Base-by-base conservation (phyloP, 2,113 vertebrate genomes). In the Chiloscyllium plagiosum region DNA sequence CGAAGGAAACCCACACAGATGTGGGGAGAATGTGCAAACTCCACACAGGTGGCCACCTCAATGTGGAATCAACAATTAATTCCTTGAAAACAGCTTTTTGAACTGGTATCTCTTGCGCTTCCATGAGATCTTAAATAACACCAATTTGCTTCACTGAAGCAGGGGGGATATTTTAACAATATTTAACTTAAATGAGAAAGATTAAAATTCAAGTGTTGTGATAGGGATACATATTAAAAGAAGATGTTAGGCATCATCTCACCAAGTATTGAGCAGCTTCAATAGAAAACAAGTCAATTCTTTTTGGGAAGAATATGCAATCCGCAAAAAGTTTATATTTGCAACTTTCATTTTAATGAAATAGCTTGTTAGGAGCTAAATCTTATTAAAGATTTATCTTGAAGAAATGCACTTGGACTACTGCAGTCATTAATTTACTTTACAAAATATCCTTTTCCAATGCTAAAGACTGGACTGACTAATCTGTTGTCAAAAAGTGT, bases 301-400 rank as follows among this genome's bases (percentile, higher is more conserved):
- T 72, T 70, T 95, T 95, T 50, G 33, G 68, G 93, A 95, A 95
- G 50, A 92, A 47, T 17, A 95, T 95, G 93, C 72, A 95, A 72
- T 72, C 93, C 52, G 68, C 68, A 19, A 68, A 52, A 95, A 95
- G 93, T 70, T 72, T 95, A 69, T 72, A 95, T 72, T 95, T 69
- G 72, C 66, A 95, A 72, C 66, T 52, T 95, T 69, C 68, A 95
- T 95, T 95, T 95, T 95, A 47, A 95, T 95, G 93, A 52, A 95
- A 70, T 10, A 52, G 69, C 68, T 50, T 95, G 42, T 95, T 19
- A 33, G 93, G n/a, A 50, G 68, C 68, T 94, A 94, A 70, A 94
- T 50, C 68, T 68, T 70, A 72, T 70, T 47, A 72, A 94, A 94
- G 93, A 94, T 72, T 94, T 94, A 94, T 95, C 66, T 70, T 72